Evolutionary conservation across 2,113 vertebrate species (phyloP).

Genomic region (Varanus komodoensis): DNA sequence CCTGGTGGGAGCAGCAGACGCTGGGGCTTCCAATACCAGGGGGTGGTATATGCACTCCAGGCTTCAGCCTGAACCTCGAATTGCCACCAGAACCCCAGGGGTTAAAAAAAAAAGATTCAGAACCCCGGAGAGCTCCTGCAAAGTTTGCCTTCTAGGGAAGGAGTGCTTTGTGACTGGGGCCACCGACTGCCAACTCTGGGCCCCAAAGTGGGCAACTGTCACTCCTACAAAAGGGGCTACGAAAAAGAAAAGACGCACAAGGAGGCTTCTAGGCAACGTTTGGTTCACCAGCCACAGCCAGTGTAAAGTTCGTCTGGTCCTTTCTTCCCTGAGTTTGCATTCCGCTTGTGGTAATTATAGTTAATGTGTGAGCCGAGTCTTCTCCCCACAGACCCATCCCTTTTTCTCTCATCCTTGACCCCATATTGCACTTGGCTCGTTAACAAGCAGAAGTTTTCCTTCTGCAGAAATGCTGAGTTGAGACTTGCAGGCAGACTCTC

Average conservation of each 20-base stretch:
- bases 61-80: too few relatives aligned
- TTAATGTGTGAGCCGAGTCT: background rate
- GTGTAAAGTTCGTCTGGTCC: background rate
- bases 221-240: background rate
- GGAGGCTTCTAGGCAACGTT: too few relatives aligned
- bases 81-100: too few relatives aligned
- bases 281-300: background rate
- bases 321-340: background rate
- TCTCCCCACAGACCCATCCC: background rate
- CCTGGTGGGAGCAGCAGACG: too few relatives aligned
- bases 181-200: too few relatives aligned
- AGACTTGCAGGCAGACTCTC: background rate
- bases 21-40: too few relatives aligned
- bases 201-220: too few relatives aligned
- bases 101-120: too few relatives aligned
- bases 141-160: too few relatives aligned
- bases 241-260: background rate
- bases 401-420: background rate
- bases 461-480: rapidly evolving
- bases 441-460: conserved; percentile 6
- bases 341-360: background rate
- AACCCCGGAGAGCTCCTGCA: too few relatives aligned
- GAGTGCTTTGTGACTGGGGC: too few relatives aligned
- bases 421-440: background rate
- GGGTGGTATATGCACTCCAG: too few relatives aligned